Base-by-base conservation (phyloP, 1,140 invertebrate genomes). In the Zaprionus tsacasi region DNA sequence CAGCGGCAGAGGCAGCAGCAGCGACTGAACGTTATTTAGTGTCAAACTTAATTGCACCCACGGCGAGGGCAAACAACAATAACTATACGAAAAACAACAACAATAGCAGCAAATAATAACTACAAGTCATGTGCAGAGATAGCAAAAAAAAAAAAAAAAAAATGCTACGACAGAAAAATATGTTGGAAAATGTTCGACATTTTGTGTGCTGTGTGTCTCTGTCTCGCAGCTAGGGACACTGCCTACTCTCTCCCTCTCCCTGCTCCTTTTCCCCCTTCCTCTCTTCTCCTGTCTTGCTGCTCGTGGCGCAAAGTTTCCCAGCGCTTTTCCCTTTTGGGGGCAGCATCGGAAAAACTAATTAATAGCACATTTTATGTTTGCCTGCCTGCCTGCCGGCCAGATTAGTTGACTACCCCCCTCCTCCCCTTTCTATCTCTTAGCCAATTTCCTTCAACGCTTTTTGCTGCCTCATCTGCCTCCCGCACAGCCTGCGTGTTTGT, bases 361-460 rank as follows among this genome's bases (percentile, higher is more conserved):
- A 87, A 87, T 88, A 87, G 83, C 80, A 79, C 83, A 88, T 87
- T 87, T 87, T 88, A 80, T 87, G 81, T 88, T 75, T 83, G 80
- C 77, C 73, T 76, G 67, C 77, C 73, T 76, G 67, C 63, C 82
- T 58, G 69, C 15, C 58, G 69, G 73, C 60, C 68, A 79, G 73
- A 79, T 79, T 76, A 79, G 74, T 76, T 27, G 59, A 67, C 61
- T 43, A 27, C 66, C 55, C 38, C 17, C n/a, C 2, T 11, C 7
- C 40, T 13, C 30, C 15, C 36, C 30, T 35, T 54, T 30, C 15
- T n/a, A 30, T 12, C 48, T 8, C 56, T 17, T n/a, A 36, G 38
- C 5, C 30, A 50, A 50, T 12, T 50, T 21, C 33, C 17, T 38
- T 58, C 30, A 17, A 56, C 52, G 36, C 25, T 43, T 38, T 15